Percentiles rank a stretch among this genome's conserved stretches.
These are phyloP conservation scores for Saturnia japonica DNA, from an alignment of 2,888 invertebrate species.

Conservation along the genomic window DNA sequence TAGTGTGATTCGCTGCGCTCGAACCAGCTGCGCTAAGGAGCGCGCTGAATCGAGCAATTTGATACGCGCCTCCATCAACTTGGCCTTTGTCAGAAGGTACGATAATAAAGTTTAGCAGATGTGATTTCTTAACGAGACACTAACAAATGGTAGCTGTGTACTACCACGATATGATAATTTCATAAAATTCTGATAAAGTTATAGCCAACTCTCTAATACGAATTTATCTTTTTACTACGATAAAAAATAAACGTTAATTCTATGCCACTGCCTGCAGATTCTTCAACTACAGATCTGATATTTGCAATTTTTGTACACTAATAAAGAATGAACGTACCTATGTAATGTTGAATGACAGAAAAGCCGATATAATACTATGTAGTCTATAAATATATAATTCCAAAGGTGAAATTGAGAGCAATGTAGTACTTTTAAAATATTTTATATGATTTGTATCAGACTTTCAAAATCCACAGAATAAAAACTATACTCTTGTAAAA, in stretches of 20 bases:
- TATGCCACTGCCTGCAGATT: neutral
- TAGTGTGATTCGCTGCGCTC: slow-evolving; percentile 75
- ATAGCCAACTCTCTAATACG: neutral
- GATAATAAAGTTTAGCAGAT: slow-evolving; percentile 80
- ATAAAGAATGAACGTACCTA: neutral
- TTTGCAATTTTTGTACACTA: neutral
- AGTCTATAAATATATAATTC: neutral
- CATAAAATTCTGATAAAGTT: neutral
- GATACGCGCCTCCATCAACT: slow-evolving; percentile 80
- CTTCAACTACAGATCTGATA: neutral
- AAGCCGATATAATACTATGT: neutral
- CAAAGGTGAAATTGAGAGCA: neutral
- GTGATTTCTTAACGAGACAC: slow-evolving; percentile 79
- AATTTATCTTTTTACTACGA: neutral
- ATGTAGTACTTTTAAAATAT: neutral
- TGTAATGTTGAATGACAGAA: neutral
- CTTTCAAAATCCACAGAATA: neutral
- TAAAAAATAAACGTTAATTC: too few species aligned
- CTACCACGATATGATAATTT: slow-evolving; percentile 17
- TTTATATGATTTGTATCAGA: neutral
- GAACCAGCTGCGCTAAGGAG: slow-evolving; percentile 79
- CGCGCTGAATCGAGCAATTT: slow-evolving; percentile 73
- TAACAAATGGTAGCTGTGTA: slow-evolving; percentile 70
- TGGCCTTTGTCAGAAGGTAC: slow-evolving; percentile 74
- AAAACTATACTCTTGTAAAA: neutral